Base-by-base conservation (phyloP, 2,113 vertebrate genomes). In the Orycteropus afer region DNA sequence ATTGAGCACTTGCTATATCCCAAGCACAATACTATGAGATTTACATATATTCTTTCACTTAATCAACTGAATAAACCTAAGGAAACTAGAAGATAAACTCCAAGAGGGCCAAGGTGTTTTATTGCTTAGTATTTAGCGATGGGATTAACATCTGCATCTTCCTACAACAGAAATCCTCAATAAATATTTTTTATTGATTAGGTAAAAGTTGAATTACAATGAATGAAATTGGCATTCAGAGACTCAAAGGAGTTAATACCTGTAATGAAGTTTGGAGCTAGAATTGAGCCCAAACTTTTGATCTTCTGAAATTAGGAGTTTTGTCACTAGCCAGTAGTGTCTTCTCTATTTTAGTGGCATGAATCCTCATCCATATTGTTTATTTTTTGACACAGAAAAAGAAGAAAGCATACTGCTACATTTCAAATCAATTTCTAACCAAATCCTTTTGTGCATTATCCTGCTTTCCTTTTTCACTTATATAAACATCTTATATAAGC, bases 1-100 rank as follows among this genome's bases (percentile, higher is more conserved):
- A 89, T 49, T 86, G 55, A 92, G 13, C 42, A 61, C 1, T 12
- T 63, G 49, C 17, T 61, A 42, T 89, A 9, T 23, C 57, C 1
- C 17, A 89, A 89, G 42, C 14, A 65, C 25, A 73, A 49, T 86
- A 45, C 5, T 59, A 49, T 20, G 32, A 67, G 22, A 83, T 88
- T 71, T 92, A 91, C 82, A 63, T 42, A 8, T 2, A 40, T 83
- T 32, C 13, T 42, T 14, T 96, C 32, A 37, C 25, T 91, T 86
- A 93, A 59, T 95, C 74, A 94, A 59, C 14, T 80, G 90, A 86
- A 82, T 90, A 90, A 80, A 57, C 45, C 34, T 95, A 49, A 92
- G 80, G 79, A 7, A 79, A 73, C 49, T 49, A 69, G 34, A 94
- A 63, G n/a, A 89, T 29, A 93, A 91, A 95, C 11, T 85, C 51